phyloP scores from a whole-genome alignment of 1,140 invertebrate genomes.

The Lasaia peninsularis region DNA sequence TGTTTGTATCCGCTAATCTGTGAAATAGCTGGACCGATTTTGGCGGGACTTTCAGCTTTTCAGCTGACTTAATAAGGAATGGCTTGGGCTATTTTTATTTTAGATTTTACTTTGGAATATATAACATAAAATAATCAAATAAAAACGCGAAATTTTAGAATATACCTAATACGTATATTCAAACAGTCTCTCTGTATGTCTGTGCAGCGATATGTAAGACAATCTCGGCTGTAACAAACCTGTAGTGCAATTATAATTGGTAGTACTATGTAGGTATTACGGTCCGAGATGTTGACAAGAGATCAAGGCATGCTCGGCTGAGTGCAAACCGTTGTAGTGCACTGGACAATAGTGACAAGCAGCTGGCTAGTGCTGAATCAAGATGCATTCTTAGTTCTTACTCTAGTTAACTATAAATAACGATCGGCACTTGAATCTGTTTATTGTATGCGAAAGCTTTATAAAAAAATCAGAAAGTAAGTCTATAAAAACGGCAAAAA shows the following conservation, averaged over 20 bases:
- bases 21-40: too few species aligned
- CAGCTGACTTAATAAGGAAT: too few species aligned
- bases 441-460: not conserved
- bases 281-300: slow-evolving; percentile 23
- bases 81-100: too few species aligned
- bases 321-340: slow-evolving; percentile 41
- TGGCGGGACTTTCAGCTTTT: too few species aligned
- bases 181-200: too few species aligned
- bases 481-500: too few species aligned
- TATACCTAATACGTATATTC: too few species aligned
- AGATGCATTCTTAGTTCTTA: slow-evolving; percentile 26
- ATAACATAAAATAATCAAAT: too few species aligned
- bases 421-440: not conserved
- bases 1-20: too few species aligned
- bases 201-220: not conserved
- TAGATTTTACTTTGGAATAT: too few species aligned
- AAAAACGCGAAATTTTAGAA: too few species aligned
- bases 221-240: not conserved
- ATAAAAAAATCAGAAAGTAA: too few species aligned
- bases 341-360: slow-evolving; percentile 34
- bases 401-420: not conserved
- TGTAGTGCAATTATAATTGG: slow-evolving; percentile 17
- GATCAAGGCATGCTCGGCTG: slow-evolving; percentile 34
- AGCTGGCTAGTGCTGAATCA: slow-evolving; percentile 21
- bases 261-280: slow-evolving; percentile 8